These are phyloP conservation scores for Leptatherina wallacei DNA, from an alignment of 2,797 vertebrate species.

Conservation along the genomic window DNA sequence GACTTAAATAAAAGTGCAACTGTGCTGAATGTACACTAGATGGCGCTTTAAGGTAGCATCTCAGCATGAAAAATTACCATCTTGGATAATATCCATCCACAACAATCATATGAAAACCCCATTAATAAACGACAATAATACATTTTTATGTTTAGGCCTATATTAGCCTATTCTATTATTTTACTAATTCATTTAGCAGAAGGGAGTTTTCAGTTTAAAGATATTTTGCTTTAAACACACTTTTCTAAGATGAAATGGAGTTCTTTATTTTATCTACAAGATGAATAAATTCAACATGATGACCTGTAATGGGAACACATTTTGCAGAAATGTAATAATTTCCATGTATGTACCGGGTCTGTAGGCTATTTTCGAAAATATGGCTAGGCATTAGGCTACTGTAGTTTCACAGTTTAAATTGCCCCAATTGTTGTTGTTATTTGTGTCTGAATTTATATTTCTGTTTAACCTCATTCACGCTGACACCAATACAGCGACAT, in stretches of 20 bases:
- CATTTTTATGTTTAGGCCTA: neutral
- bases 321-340: neutral
- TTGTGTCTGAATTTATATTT: neutral
- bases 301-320: neutral
- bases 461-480: neutral
- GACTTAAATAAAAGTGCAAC: neutral
- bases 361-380: no score
- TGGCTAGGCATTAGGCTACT: neutral
- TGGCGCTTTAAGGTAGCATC: constrained; percentile 52
- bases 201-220: neutral
- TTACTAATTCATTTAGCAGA: neutral
- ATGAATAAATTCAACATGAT: neutral
- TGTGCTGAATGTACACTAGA: constrained; percentile 52
- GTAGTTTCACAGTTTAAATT: neutral
- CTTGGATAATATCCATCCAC: constrained; percentile 42
- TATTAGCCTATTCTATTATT: neutral
- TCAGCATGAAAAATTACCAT: neutral
- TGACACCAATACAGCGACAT: neutral
- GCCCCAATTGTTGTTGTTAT: neutral
- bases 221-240: neutral
- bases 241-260: neutral
- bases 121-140: neutral
- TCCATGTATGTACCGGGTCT: neutral
- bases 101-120: neutral
- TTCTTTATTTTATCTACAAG: neutral